These are phyloP conservation scores for Cheilosia soror DNA, from an alignment of 2,888 invertebrate species.

Conservation along the genomic window DNA sequence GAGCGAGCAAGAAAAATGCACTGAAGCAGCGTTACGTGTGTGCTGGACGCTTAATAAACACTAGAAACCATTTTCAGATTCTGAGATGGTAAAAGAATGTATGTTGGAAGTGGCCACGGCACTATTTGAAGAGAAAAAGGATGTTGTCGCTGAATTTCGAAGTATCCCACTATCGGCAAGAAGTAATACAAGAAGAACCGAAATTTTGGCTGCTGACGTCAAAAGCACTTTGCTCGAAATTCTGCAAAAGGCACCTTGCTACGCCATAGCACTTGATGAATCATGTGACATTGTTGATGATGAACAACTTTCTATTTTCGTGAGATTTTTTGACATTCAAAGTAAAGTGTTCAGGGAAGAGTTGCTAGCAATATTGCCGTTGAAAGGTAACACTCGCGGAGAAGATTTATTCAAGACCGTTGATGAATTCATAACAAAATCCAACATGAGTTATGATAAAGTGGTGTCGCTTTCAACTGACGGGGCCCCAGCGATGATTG, in stretches of 20 bases:
- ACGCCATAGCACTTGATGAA: background rate
- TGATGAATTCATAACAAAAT: no score
- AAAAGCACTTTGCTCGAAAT: background rate
- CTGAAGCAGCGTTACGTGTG: background rate
- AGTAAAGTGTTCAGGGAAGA: constrained; percentile 2
- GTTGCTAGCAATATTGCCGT: no score
- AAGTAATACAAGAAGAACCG: background rate
- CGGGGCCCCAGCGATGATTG: no score
- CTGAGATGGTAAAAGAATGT: background rate
- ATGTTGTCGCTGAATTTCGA: background rate
- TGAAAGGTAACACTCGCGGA: no score
- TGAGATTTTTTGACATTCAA: background rate
- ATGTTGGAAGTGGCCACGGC: background rate
- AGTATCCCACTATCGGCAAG: background rate
- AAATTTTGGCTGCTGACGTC: background rate
- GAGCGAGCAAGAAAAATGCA: background rate
- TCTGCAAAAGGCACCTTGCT: background rate
- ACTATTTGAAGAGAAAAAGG: background rate
- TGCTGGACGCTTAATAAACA: background rate
- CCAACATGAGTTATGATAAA: no score
- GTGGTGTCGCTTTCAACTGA: no score
- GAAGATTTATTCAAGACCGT: no score
- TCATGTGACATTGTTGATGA: constrained; percentile 1
- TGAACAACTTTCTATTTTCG: background rate
- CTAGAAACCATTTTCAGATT: constrained; percentile 3